Conservation (phyloP, 2,888 invertebrate species). For the Tetropium fuscum region DNA sequence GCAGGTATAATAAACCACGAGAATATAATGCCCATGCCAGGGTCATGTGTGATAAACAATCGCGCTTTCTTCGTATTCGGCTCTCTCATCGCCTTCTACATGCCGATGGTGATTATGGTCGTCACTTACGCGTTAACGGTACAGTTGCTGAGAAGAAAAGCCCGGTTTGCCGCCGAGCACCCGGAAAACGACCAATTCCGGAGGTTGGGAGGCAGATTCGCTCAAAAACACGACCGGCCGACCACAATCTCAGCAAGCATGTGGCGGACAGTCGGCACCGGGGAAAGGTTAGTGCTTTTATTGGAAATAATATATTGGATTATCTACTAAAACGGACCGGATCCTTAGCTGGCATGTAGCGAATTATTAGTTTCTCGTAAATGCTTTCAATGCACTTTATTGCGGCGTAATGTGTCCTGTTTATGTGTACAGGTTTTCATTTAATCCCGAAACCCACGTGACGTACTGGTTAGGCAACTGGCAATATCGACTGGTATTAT, state of each 20-base stretch:
- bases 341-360: no score
- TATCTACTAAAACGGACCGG: no score
- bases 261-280: slow-evolving; percentile 65
- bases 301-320: no score
- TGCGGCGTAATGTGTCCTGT: no score
- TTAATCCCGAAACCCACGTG: no score
- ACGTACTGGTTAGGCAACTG: no score
- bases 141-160: slow-evolving; percentile 84
- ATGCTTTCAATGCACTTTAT: no score
- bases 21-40: slow-evolving; percentile 85
- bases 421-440: no score
- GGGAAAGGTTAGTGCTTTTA: slow-evolving; percentile 60
- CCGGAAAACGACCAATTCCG: slow-evolving; percentile 73
- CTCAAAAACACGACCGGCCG: slow-evolving; percentile 56
- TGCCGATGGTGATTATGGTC: slow-evolving; percentile 96
- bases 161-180: slow-evolving; percentile 77
- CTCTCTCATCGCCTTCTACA: slow-evolving; percentile 93
- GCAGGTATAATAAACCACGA: slow-evolving; percentile 80
- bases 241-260: slow-evolving; percentile 54
- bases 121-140: slow-evolving; percentile 92
- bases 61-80: slow-evolving; percentile 91
- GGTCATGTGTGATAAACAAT: slow-evolving; percentile 86
- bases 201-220: slow-evolving; percentile 65
- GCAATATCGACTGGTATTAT: no score
- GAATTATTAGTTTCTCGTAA: no score